Conservation (phyloP, 2,888 invertebrate species). For the Trilocha varians region DNA sequence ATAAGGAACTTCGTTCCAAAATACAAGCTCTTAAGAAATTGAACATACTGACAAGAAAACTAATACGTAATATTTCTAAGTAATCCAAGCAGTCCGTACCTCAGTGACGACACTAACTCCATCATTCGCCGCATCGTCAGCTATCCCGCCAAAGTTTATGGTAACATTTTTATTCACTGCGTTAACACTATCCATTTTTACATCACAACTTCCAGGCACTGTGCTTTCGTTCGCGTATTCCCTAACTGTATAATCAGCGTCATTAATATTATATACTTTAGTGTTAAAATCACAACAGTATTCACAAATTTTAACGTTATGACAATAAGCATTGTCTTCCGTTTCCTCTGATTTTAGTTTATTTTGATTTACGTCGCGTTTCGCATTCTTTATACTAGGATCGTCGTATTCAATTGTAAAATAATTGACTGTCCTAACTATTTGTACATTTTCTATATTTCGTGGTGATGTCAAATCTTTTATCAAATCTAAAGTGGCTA, state of each 20-base stretch:
- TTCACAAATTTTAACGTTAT: slow-evolving; percentile 7
- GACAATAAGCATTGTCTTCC: not conserved
- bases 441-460: slow-evolving; percentile 35
- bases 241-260: slow-evolving; percentile 26
- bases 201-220: slow-evolving; percentile 15
- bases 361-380: not conserved
- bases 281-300: not conserved
- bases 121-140: slow-evolving; percentile 32
- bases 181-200: slow-evolving; percentile 14
- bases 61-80: not conserved
- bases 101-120: slow-evolving; percentile 28
- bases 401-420: slow-evolving; percentile 44
- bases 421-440: slow-evolving; percentile 44
- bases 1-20: too few species aligned
- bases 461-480: slow-evolving; percentile 44
- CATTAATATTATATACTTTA: slow-evolving; percentile 15
- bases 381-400: not conserved
- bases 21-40: too few species aligned
- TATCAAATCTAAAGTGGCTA: slow-evolving; percentile 34
- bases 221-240: slow-evolving; percentile 27
- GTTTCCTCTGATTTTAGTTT: not conserved
- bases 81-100: slow-evolving; percentile 34
- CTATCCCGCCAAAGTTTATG: not conserved
- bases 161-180: slow-evolving; percentile 10
- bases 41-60: not conserved